phyloP scores from a whole-genome alignment of 1,140 invertebrate species.

The Scaptomyza montana region DNA sequence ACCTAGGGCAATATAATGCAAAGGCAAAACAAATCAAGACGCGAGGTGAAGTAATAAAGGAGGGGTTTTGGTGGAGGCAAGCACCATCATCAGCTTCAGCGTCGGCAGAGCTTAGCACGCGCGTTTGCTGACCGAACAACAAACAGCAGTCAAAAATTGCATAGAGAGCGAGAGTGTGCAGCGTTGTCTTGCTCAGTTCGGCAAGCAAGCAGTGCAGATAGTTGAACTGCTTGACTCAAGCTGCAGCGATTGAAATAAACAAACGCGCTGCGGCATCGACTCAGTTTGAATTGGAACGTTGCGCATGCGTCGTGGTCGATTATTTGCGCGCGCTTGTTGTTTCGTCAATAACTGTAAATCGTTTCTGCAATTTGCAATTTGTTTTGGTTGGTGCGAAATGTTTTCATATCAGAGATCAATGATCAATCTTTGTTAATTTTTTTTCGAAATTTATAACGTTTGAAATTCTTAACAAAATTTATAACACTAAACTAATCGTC shows the following conservation, averaged over 20 bases:
- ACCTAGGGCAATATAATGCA: slow-evolving; percentile 66
- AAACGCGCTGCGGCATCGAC: slow-evolving; percentile 53
- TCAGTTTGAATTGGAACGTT: slow-evolving; percentile 79
- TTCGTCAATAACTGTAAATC: slow-evolving; percentile 17
- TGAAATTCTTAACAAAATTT: slow-evolving; percentile 26
- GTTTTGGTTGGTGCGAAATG: slow-evolving; percentile 46
- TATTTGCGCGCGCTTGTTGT: slow-evolving; percentile 29
- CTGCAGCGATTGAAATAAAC: slow-evolving; percentile 68
- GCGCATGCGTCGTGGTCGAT: slow-evolving; percentile 59
- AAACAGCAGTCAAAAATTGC: slow-evolving; percentile 3
- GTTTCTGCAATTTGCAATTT: slow-evolving; percentile 25
- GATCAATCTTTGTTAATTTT: not conserved
- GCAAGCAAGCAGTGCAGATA: slow-evolving; percentile 50
- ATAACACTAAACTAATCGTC: not conserved
- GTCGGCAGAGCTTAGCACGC: slow-evolving; percentile 53
- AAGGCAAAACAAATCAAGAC: slow-evolving; percentile 27
- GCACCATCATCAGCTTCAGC: slow-evolving; percentile 18
- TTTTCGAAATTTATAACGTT: not conserved
- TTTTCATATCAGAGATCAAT: not conserved
- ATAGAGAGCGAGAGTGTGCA: slow-evolving; percentile 1
- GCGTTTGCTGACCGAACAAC: slow-evolving; percentile 52
- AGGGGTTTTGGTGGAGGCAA: not conserved
- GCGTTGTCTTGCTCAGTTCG: slow-evolving; percentile 9
- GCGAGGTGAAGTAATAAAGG: not conserved
- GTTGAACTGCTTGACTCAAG: slow-evolving; percentile 32